These are phyloP conservation scores for Rhingia campestris DNA, from an alignment of 2,888 invertebrate species.

Conservation along the genomic window DNA sequence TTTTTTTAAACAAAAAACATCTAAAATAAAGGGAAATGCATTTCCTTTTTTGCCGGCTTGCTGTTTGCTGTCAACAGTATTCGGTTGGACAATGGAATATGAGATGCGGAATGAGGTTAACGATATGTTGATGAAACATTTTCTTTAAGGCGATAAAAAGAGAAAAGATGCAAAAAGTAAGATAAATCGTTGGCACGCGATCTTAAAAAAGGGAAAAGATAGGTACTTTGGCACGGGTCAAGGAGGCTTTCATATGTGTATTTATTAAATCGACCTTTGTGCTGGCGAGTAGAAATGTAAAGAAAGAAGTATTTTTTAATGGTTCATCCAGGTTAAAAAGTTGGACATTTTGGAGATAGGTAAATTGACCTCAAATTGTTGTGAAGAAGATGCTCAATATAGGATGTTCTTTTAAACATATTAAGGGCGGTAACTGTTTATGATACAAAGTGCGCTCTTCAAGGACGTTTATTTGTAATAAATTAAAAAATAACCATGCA, in stretches of 20 bases:
- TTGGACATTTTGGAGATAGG: background rate
- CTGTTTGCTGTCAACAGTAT: conserved; percentile 50
- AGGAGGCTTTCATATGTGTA: background rate
- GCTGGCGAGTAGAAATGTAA: background rate
- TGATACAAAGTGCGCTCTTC: no score
- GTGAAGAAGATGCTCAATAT: no score
- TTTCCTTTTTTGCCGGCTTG: conserved; percentile 21
- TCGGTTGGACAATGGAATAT: conserved; percentile 33
- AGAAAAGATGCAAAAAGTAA: conserved; percentile 9
- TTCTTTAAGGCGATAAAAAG: conserved; percentile 1
- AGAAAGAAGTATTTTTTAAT: background rate
- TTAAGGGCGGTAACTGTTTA: no score
- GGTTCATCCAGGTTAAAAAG: no score
- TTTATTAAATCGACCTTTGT: background rate
- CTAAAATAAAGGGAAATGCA: conserved; percentile 30
- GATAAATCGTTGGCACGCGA: conserved; percentile 37
- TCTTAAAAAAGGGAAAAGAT: conserved; percentile 1
- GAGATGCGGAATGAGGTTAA: conserved; percentile 65
- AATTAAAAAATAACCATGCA: no score
- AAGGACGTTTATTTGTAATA: no score
- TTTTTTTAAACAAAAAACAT: conserved; percentile 5
- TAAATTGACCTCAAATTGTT: background rate
- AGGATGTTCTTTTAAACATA: no score
- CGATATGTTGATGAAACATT: conserved; percentile 67
- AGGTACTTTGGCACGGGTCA: conserved; percentile 27